phyloP scores from a whole-genome alignment of 2,888 invertebrate species.

The Thera obeliscata region DNA sequence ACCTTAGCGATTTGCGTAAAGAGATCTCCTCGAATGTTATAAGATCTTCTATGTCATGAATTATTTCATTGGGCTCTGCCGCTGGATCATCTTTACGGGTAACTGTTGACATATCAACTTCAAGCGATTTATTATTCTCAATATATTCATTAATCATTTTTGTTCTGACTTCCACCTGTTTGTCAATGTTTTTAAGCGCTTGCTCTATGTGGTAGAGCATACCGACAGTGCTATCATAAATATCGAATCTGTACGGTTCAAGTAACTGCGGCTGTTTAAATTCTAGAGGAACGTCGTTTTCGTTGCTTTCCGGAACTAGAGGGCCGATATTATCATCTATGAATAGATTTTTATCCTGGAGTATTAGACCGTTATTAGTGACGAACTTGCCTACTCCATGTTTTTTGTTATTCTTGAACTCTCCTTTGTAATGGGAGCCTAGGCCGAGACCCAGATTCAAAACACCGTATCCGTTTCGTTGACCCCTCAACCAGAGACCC shows the following conservation, averaged over 20 bases:
- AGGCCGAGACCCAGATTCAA: conserved; percentile 78
- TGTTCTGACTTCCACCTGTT: conserved; percentile 55
- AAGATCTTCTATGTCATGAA: conserved; percentile 51
- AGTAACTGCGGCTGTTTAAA: conserved; percentile 39
- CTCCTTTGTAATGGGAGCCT: conserved; percentile 83
- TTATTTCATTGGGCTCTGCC: conserved; percentile 23
- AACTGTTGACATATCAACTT: conserved; percentile 31
- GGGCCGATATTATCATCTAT: conserved; percentile 75
- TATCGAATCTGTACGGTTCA: conserved; percentile 60
- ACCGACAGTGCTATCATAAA: conserved; percentile 70
- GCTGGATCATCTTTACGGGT: conserved; percentile 39
- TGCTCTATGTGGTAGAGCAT: conserved; percentile 74
- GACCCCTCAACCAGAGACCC: conserved; percentile 83
- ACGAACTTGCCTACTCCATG: conserved; percentile 82
- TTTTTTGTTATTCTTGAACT: conserved; percentile 83
- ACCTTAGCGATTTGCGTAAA: conserved; percentile 72
- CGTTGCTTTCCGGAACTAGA: conserved; percentile 44
- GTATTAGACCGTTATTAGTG: conserved; percentile 82
- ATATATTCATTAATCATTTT: conserved; percentile 63
- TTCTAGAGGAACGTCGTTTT: conserved; percentile 37
- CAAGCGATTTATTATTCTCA: conserved; percentile 55
- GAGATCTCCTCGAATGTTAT: conserved; percentile 74
- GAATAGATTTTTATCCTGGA: conserved; percentile 79
- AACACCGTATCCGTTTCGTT: conserved; percentile 79
- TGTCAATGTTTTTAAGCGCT: conserved; percentile 68